phyloP scores from a whole-genome alignment of 2,113 vertebrate genomes.

The Cryptomyrus ogoouensis region DNA sequence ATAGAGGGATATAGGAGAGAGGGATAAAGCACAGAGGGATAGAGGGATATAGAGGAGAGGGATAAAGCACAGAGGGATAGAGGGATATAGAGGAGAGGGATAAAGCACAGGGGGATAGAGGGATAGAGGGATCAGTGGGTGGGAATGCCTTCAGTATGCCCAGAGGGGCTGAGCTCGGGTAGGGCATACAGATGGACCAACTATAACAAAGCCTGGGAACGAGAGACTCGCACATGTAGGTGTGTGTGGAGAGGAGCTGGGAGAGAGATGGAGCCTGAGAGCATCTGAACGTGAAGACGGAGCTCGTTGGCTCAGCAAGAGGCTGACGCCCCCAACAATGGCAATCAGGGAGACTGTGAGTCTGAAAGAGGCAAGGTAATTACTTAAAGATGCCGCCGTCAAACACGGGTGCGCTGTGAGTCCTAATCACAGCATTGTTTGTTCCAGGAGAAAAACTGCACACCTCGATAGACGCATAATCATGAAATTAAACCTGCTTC shows the following conservation, averaged over 20 bases:
- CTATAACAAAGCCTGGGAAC: not conserved
- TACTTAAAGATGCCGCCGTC: not conserved
- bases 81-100: no score
- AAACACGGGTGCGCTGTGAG: not conserved
- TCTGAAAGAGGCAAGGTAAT: not conserved
- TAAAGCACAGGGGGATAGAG: no score
- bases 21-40: no score
- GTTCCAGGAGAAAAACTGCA: not conserved
- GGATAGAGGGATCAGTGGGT: not conserved
- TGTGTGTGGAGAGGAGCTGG: not conserved
- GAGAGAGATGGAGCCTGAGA: not conserved
- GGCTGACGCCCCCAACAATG: not conserved
- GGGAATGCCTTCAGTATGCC: not conserved
- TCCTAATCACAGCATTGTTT: slow-evolving; percentile 13
- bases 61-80: not conserved
- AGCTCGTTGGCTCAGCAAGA: not conserved
- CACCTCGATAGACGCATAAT: slow-evolving; percentile 4
- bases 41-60: not conserved
- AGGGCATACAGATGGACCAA: not conserved
- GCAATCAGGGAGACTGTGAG: slow-evolving; percentile 2
- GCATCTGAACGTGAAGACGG: not conserved
- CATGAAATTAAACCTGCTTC: slow-evolving; percentile 3
- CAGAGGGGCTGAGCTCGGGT: no score
- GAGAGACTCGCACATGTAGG: not conserved
- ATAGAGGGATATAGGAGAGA: no score